Base-by-base conservation (phyloP, 2,797 vertebrate species). In the Liparis tanakae region DNA sequence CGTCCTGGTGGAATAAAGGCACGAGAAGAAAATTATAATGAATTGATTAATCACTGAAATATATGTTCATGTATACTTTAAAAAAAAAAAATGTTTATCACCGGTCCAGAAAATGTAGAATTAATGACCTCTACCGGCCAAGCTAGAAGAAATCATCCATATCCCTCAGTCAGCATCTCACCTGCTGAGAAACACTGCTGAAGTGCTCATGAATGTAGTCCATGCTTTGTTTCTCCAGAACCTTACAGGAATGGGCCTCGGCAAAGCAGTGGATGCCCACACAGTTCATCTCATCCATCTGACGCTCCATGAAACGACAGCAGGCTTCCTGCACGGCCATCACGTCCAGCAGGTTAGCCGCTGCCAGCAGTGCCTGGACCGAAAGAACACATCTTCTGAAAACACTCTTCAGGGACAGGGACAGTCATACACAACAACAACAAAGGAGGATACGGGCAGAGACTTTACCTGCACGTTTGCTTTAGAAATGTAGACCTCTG, bases 241-340 rank as follows among this genome's bases (percentile, higher is more conserved):
- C 81, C 43, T 86, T 91, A 70, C 95, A 96, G 1, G 95, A 95
- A 76, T 96, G 95, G 3, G 94, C 95, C 78, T 95, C 95, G 0
- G 95, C 95, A 3, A 95, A 96, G 85, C 95, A 96, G 89, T 96
- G 95, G 65, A 96, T 95, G 50, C 95, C 95, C 79, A 96, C 94
- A 6, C 95, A 96, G 91, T 96, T 95, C 59, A 92, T 94, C 85
- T 95, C 94, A 1, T 95, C 95, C 95, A 96, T 95, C 87, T 96
- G 95, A 15, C 88, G 89, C 92, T 95, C 94, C 95, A 96, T 95
- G 60, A 95, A 96, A 7, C 85, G 83, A 84, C 94, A 95, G 37
- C 95, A 96, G 67, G 95, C 95, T 80, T 96, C 94, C 0, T 94
- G 87, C 8, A 96, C 95, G 0, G 94, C 94, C 93, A 94, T 94